Percentiles rank a stretch among this genome's conserved stretches.
Conservation (phyloP, 2,888 invertebrate species). For the Amorpha juglandis region DNA sequence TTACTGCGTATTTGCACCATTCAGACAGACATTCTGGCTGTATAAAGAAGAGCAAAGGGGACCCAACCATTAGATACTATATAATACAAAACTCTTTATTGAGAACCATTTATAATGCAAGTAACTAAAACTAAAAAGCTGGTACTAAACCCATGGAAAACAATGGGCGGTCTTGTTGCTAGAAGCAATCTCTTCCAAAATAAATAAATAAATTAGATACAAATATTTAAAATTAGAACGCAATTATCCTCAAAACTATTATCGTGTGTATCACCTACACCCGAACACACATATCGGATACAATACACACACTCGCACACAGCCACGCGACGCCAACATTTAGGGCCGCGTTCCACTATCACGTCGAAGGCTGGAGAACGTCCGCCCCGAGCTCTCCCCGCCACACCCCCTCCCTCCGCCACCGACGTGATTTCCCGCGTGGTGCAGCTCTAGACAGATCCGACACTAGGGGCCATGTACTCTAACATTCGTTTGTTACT, state of each 20-base stretch:
- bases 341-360: conserved; percentile 53
- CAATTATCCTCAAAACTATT: not conserved
- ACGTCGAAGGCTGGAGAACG: conserved; percentile 42
- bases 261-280: not conserved
- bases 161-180: no score
- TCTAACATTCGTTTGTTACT: conserved; percentile 32
- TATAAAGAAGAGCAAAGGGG: no score
- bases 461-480: conserved; percentile 50
- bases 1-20: no score
- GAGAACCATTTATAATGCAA: no score
- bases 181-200: no score
- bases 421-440: conserved; percentile 68
- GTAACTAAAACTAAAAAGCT: no score
- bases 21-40: no score
- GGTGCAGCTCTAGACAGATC: conserved; percentile 55
- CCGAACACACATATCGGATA: conserved; percentile 35
- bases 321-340: conserved; percentile 50
- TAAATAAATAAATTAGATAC: no score
- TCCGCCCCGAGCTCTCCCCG: conserved; percentile 24
- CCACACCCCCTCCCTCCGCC: conserved; percentile 32
- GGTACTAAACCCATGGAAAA: no score
- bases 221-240: not conserved
- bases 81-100: no score
- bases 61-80: no score
- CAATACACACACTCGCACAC: conserved; percentile 38